Conservation (phyloP, 2,113 vertebrate species). For the Neomonachus schauinslandi region DNA sequence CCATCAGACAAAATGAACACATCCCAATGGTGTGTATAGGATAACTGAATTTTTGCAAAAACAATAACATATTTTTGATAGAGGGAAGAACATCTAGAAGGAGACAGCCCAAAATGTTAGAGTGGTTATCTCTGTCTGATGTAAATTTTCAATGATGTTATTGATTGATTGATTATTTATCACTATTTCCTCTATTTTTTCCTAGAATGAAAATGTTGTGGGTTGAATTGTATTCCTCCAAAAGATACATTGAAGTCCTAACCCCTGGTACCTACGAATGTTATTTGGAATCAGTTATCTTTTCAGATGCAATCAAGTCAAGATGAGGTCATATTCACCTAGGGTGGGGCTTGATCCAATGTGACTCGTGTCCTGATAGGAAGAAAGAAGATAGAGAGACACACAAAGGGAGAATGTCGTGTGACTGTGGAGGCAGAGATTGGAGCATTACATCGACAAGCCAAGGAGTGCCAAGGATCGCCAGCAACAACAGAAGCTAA, state of each 20-base stretch:
- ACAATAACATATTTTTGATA: background rate
- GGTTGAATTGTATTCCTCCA: background rate
- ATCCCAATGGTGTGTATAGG: no score
- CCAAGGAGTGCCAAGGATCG: background rate
- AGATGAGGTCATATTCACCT: background rate
- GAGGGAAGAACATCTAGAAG: background rate
- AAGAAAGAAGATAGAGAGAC: background rate
- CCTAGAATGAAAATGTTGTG: background rate
- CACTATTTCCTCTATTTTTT: background rate
- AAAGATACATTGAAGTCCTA: background rate
- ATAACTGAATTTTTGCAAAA: background rate
- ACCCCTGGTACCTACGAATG: background rate
- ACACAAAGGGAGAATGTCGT: fast-evolving
- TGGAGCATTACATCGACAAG: fast-evolving
- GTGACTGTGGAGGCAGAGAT: background rate
- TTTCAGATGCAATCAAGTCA: background rate
- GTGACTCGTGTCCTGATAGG: background rate
- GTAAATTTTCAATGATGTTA: background rate
- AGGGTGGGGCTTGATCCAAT: background rate
- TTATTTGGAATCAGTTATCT: background rate
- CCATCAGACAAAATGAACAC: background rate
- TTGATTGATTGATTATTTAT: background rate
- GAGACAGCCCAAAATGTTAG: background rate
- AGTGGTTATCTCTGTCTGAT: background rate
- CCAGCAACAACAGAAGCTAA: background rate